Conservation (phyloP, 2,888 invertebrate genomes). For the Lithophane socia region DNA sequence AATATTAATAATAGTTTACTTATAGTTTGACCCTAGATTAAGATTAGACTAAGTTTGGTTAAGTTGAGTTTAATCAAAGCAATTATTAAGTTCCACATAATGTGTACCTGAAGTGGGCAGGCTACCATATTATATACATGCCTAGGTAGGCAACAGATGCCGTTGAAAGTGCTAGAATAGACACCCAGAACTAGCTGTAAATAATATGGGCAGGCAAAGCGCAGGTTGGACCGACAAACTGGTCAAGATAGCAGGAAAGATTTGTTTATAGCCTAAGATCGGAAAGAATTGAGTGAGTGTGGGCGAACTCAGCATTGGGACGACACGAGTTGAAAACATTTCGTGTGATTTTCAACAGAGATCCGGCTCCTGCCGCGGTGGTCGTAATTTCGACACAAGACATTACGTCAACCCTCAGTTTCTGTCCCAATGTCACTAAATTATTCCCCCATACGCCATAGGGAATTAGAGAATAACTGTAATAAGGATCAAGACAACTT, state of each 20-base stretch:
- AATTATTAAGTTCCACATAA: neutral
- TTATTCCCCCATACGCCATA: slow-evolving; percentile 27
- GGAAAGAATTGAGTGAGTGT: neutral
- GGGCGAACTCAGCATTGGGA: neutral
- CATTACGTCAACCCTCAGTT: slow-evolving; percentile 9
- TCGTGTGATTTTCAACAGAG: neutral
- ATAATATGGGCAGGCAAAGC: neutral
- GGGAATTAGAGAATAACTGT: slow-evolving; percentile 30
- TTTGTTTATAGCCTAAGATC: too few relatives aligned
- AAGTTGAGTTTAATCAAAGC: neutral
- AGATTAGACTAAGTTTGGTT: slow-evolving; percentile 8
- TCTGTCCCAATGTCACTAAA: slow-evolving; percentile 11
- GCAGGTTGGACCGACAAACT: neutral
- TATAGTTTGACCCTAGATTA: slow-evolving; percentile 9
- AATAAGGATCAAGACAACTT: slow-evolving; percentile 37
- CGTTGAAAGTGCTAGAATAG: too few relatives aligned
- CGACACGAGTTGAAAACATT: neutral
- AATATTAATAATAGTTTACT: slow-evolving; percentile 10
- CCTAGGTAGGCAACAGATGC: neutral
- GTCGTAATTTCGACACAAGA: neutral
- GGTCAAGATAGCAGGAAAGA: neutral
- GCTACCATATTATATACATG: too few relatives aligned
- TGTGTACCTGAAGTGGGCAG: neutral
- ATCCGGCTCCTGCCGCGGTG: neutral
- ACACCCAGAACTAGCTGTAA: neutral